phyloP scores from a whole-genome alignment of 2,797 vertebrate genomes.

The Nothura maculosa region DNA sequence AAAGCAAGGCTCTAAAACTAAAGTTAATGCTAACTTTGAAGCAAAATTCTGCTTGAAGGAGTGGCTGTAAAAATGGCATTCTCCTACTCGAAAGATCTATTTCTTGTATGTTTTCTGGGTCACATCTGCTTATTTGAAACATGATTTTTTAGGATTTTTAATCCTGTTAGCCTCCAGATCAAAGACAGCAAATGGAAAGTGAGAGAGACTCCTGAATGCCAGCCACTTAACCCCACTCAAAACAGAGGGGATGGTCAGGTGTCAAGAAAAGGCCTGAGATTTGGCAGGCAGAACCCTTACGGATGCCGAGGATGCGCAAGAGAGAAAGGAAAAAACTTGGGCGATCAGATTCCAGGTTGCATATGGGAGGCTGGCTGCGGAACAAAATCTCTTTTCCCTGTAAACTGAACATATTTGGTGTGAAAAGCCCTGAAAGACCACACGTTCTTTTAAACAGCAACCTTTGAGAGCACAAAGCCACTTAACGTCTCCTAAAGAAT shows the following conservation, averaged over 20 bases:
- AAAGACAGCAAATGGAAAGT: conserved; percentile 68
- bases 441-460: conserved; percentile 60
- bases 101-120: conserved; percentile 76
- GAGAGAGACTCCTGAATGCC: conserved; percentile 68
- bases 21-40: conserved; percentile 67
- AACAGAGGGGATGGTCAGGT: conserved; percentile 72
- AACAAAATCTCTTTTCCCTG: conserved; percentile 73
- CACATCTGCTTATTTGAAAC: conserved; percentile 76
- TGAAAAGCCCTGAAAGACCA: conserved; percentile 74
- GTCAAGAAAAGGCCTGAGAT: conserved; percentile 62
- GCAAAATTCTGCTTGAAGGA: conserved; percentile 70
- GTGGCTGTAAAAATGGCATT: conserved; percentile 78
- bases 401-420: conserved; percentile 75
- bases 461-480: conserved; percentile 15
- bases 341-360: conserved; percentile 72
- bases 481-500: conserved; percentile 20
- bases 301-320: conserved; percentile 57
- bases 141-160: conserved; percentile 75
- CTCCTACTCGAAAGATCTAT: conserved; percentile 76
- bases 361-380: conserved; percentile 71
- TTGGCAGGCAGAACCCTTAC: conserved; percentile 67
- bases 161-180: conserved; percentile 73
- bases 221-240: conserved; percentile 70
- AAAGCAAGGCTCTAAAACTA: conserved; percentile 48
- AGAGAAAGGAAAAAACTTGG: conserved; percentile 74